Evolutionary conservation across 2,888 invertebrate species (phyloP).

Genomic region (Gandaritis pyraliata): DNA sequence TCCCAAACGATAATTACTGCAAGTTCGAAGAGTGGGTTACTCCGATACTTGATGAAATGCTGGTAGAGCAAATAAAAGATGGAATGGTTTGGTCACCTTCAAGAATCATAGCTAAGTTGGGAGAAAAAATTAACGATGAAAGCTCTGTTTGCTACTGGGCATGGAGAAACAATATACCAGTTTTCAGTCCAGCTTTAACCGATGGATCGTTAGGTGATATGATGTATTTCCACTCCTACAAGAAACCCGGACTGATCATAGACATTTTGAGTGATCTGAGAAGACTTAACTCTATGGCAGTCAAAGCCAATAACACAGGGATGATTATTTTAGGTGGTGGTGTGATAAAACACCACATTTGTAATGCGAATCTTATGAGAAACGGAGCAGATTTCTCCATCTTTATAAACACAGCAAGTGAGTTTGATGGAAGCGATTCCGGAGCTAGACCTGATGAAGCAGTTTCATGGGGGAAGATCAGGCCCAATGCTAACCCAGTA

Average conservation of each 20-base stretch:
- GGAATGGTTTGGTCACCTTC: conserved; percentile 94
- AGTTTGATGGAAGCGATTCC: conserved; percentile 99
- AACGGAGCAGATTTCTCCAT: conserved; percentile 99
- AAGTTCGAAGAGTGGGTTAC: conserved; percentile 98
- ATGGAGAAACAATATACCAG: conserved; percentile 97
- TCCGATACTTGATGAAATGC: conserved; percentile 95
- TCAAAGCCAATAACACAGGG: conserved; percentile 96
- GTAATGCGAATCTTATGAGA: conserved; percentile 99
- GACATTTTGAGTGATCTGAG: conserved; percentile 97
- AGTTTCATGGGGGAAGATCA: conserved; percentile 99
- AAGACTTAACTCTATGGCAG: conserved; percentile 96
- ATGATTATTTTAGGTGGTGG: conserved; percentile 99
- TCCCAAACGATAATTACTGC: conserved; percentile 99
- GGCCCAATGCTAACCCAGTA: conserved; percentile 93
- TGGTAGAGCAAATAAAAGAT: conserved; percentile 92
- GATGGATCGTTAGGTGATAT: conserved; percentile 99
- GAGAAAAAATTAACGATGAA: conserved; percentile 94
- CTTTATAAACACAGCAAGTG: conserved; percentile 96
- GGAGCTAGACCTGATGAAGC: conserved; percentile 99
- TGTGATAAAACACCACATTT: conserved; percentile 99
- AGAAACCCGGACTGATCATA: conserved; percentile 95
- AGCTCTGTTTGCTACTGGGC: conserved; percentile 99
- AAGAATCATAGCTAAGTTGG: conserved; percentile 87
- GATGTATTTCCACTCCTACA: conserved; percentile 99
- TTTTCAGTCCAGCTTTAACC: conserved; percentile 98